A percentile compares a stretch with the other conserved stretches of the same genome.
These are phyloP conservation scores for Falco novaeseelandiae DNA, from an alignment of 2,797 vertebrate genomes.

Conservation along the genomic window DNA sequence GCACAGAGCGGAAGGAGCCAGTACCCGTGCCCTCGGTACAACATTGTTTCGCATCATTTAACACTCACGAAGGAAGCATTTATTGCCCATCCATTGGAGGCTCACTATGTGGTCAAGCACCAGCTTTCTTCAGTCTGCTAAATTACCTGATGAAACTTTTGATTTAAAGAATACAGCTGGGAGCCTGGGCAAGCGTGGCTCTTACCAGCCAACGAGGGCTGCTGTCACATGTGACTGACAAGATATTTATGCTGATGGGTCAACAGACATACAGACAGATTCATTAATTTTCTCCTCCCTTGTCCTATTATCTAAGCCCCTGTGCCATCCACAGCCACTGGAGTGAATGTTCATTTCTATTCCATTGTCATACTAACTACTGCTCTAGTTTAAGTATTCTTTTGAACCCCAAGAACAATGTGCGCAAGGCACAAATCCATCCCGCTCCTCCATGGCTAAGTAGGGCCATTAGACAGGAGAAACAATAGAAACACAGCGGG, in stretches of 20 bases:
- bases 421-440: constrained; percentile 50
- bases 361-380: constrained; percentile 61
- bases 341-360: constrained; percentile 64
- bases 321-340: constrained; percentile 37
- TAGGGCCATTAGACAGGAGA: constrained; percentile 67
- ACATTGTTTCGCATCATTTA: background rate
- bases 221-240: constrained; percentile 22
- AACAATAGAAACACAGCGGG: constrained; percentile 63
- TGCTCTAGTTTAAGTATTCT: constrained; percentile 68
- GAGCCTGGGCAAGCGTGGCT: rapidly evolving
- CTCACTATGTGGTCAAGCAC: background rate
- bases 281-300: constrained; percentile 52
- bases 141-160: constrained; percentile 37
- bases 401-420: constrained; percentile 68
- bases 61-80: background rate
- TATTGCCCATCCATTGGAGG: background rate
- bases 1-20: rapidly evolving
- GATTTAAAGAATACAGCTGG: background rate
- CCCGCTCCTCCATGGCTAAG: constrained; percentile 58
- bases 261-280: constrained; percentile 35
- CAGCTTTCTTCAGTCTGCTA: background rate
- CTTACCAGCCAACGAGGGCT: background rate
- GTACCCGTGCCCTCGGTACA: rapidly evolving
- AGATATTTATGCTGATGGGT: constrained; percentile 34
- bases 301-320: constrained; percentile 16